Conservation (phyloP, 2,113 vertebrate species). For the Phylloscopus whistleri region DNA sequence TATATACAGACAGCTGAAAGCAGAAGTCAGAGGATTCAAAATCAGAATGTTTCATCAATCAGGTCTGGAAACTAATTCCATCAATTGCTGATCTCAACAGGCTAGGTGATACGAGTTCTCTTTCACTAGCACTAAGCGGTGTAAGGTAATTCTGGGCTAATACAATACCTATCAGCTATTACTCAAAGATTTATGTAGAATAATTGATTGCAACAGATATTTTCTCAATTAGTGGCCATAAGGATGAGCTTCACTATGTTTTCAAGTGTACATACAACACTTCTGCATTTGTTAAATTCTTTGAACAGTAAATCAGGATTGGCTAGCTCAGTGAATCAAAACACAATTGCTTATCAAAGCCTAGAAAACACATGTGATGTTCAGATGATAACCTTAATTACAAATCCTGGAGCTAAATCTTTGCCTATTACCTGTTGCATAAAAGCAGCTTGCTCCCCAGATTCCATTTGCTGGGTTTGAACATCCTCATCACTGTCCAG, state of each 20-base stretch:
- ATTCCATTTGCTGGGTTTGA: constrained; percentile 83
- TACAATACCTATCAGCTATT: constrained; percentile 43
- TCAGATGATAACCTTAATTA: constrained; percentile 97
- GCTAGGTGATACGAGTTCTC: constrained; percentile 33
- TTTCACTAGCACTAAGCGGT: constrained; percentile 53
- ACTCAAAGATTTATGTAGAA: constrained; percentile 21
- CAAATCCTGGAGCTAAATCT: constrained; percentile 88
- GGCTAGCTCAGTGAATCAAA: constrained; percentile 50
- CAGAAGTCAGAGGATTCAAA: constrained; percentile 59
- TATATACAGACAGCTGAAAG: constrained; percentile 74
- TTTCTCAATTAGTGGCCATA: constrained; percentile 57
- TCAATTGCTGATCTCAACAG: constrained; percentile 70
- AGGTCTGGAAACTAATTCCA: constrained; percentile 63
- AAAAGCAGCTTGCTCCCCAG: constrained; percentile 88
- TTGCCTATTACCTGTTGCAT: constrained; percentile 96
- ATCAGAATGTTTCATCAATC: constrained; percentile 69
- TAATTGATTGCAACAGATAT: constrained; percentile 55
- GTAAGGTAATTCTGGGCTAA: constrained; percentile 47
- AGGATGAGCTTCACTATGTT: constrained; percentile 52
- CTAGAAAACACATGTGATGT: constrained; percentile 20
- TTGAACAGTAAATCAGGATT: constrained; percentile 53
- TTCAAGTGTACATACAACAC: constrained; percentile 56
- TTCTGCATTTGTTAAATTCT: constrained; percentile 45
- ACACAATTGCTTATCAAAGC: constrained; percentile 52
- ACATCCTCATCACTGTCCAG: constrained; percentile 89